Evolutionary conservation across 2,113 vertebrate genomes (phyloP), one percentile per base, ranked within the genome.

Genomic region (Pitta sordida): DNA sequence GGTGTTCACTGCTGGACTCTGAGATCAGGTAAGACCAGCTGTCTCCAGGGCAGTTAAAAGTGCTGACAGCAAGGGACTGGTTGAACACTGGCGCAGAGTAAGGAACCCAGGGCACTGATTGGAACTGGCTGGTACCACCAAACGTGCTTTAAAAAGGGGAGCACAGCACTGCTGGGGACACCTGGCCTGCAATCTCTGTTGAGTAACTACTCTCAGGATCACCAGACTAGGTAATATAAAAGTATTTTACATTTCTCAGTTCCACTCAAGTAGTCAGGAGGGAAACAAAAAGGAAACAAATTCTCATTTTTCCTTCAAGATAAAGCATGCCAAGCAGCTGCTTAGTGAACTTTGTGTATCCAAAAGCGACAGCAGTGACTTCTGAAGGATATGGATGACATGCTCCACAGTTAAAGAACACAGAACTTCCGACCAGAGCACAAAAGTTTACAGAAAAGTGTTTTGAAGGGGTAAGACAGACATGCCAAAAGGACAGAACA

Each of bases 61-160:
- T 41, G 39, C 39, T 41, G 39, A 41, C 39, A 41, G 39, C 10
- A 41, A 41, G 39, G n/a, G n/a, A n/a, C n/a, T n/a, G n/a, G n/a
- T n/a, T n/a, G n/a, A n/a, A n/a, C n/a, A n/a, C n/a, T n/a, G n/a
- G n/a, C n/a, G 58, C 3, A 7, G 34, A 58, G 46, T 3, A 36
- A 2, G 19, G 64, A 39, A 52, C 15, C 10, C 0, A 0, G 0
- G 1, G 52, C 18, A 39, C 4, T 11, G 36, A 21, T 7, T 1
- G 3, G 60, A 55, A 59, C 56, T 9, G 16, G 32, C 34, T 56
- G 60, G 8, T 13, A 41, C 19, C 55, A 69, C 10, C 41, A 76
- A 34, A 58, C 5, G 2, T 2, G 26, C 73, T 48, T 55, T 34
- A 9, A 34, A 52, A 34, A 36, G 6, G 4, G 19, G n/a, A n/a